Percentiles rank a stretch among this genome's conserved stretches.
phyloP scores from a whole-genome alignment of 2,797 vertebrate genomes.

The Melanotaenia pygmaea region DNA sequence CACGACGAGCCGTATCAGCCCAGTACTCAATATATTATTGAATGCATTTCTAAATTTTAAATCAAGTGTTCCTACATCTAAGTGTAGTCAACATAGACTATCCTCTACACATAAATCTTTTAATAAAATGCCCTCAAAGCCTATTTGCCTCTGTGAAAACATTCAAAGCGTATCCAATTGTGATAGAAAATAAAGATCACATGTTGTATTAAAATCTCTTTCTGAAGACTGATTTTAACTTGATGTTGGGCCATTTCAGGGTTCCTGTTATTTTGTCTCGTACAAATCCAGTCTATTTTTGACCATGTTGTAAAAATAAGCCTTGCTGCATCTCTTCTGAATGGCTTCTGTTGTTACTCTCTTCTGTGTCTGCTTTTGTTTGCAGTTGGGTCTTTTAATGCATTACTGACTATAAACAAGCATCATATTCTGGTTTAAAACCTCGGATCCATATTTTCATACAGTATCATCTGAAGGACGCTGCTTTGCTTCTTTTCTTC shows the following conservation, averaged over 20 bases:
- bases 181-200: neutral
- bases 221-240: neutral
- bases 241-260: neutral
- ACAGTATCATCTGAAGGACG: constrained; percentile 15
- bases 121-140: neutral
- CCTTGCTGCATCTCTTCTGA: neutral
- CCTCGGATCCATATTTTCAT: neutral
- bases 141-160: neutral
- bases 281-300: neutral
- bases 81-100: too few relatives aligned
- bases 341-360: neutral
- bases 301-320: neutral
- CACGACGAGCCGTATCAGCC: neutral
- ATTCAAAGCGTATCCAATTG: neutral
- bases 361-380: neutral
- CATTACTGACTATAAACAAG: neutral
- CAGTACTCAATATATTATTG: neutral
- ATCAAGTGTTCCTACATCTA: too few relatives aligned
- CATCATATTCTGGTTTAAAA: constrained; percentile 1
- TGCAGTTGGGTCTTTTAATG: too few relatives aligned
- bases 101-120: neutral
- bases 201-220: neutral
- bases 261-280: neutral
- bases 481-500: neutral
- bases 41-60: too few relatives aligned